Percentiles rank a stretch among this genome's conserved stretches.
phyloP scores from a whole-genome alignment of 2,113 vertebrate genomes.

The Numida meleagris region DNA sequence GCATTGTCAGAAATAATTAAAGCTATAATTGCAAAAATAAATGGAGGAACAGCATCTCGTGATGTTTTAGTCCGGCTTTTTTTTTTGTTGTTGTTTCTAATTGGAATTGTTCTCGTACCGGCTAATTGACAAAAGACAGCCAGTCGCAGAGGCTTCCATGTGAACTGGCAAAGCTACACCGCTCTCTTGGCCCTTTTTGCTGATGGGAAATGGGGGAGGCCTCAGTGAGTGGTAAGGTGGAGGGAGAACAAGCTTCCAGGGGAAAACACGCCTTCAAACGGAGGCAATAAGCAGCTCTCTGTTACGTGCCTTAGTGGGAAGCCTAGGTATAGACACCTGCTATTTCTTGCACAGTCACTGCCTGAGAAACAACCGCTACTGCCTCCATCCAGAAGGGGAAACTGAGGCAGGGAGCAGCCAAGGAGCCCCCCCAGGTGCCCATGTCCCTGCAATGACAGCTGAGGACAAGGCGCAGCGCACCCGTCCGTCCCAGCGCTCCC shows the following conservation, averaged over 20 bases:
- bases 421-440: background rate
- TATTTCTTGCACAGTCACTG: rapidly evolving
- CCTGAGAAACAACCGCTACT: background rate
- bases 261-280: background rate
- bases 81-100: slow-evolving; percentile 28
- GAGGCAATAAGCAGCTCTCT: background rate
- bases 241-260: background rate
- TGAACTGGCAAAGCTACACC: background rate
- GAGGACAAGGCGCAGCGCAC: background rate
- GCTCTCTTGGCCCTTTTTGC: background rate
- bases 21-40: slow-evolving; percentile 58
- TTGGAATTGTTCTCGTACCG: slow-evolving; percentile 12
- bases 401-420: background rate
- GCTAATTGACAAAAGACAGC: slow-evolving; percentile 21
- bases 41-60: slow-evolving; percentile 11
- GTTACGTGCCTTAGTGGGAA: background rate
- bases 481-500: background rate
- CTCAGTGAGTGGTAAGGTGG: rapidly evolving
- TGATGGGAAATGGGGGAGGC: background rate
- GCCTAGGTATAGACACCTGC: rapidly evolving
- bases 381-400: background rate
- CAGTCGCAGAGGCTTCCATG: background rate
- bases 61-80: slow-evolving; percentile 14
- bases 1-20: slow-evolving; percentile 64
- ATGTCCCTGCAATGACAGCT: rapidly evolving